Conservation (phyloP, 2,797 vertebrate genomes). For the Anas capensis region DNA sequence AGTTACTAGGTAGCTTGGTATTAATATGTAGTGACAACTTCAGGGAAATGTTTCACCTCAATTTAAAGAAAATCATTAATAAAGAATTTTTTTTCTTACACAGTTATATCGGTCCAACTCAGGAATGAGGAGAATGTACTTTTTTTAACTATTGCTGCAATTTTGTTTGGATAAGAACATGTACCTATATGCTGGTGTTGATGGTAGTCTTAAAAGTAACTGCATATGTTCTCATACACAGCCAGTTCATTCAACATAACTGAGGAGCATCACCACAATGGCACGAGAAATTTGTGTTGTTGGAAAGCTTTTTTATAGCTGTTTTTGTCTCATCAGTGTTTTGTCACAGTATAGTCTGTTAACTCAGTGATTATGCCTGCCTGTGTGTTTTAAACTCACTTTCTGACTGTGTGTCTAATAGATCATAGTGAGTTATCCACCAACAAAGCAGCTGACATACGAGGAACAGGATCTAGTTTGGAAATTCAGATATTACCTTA, state of each 20-base stretch:
- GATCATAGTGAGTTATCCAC: constrained; percentile 98
- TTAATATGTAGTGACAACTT: neutral
- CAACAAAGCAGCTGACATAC: constrained; percentile 95
- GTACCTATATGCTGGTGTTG: neutral
- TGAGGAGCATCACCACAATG: neutral
- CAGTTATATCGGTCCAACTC: neutral
- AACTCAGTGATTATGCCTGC: neutral
- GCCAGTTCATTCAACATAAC: neutral
- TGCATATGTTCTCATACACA: neutral
- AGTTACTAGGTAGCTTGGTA: neutral
- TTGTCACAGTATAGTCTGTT: neutral
- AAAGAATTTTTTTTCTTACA: neutral
- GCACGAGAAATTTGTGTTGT: neutral
- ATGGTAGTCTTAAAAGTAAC: neutral
- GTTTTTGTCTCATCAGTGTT: neutral
- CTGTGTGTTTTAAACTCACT: neutral
- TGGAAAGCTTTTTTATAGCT: neutral
- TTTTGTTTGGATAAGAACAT: neutral
- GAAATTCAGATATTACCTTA: constrained; percentile 99
- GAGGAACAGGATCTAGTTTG: constrained; percentile 98
- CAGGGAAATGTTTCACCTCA: neutral
- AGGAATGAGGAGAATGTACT: neutral
- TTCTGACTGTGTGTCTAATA: constrained; percentile 65
- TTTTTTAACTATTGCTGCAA: accelerated
- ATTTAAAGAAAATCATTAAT: neutral